Base-by-base conservation (phyloP, 1,140 invertebrate genomes). In the Periplaneta americana region DNA sequence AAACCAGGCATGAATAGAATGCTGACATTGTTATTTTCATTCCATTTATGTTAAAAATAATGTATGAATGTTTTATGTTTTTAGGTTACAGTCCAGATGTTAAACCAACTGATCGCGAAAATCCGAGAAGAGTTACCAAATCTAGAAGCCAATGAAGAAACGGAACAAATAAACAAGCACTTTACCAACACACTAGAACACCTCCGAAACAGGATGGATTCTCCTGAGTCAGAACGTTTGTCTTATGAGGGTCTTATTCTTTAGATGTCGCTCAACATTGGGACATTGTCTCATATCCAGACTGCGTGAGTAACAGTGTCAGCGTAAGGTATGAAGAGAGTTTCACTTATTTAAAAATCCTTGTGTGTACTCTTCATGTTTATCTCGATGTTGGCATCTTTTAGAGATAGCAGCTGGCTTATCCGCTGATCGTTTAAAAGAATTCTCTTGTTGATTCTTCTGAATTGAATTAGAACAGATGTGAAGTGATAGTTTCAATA, bases 151-250 rank as follows among this genome's bases (percentile, higher is more conserved):
- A 97, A 94, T 80, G 97, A 98, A 86, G 98, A 99, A 88, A 96
- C 96, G 3, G 97, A 99, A 86, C 97, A 98, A 88, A 98, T 99
- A 83, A 96, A 96, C 80, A 97, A 97, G 86, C 97, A 99, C 88
- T 97, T 98, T 87, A 93, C 94, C 83, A 97, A 97, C 86, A 97
- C 96, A 0, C 87, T 97, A 82, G 94, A 95, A 81, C 95, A 97
- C 87, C 89, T 97, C 76, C 86, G 88, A 83, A 88, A 88, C 80
- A 89, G 93, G 82, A 90, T 93, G 87, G 93, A 93, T 84, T 91
- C 89, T 82, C 90, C 91, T 8, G 91, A 92, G 83, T 89, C 92
- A 2, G 92, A 94, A 57, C 90, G 90, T 6, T 87, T 93, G n/a
- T 90, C 90, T 0, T 93, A 93, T 85, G 90, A 93, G 80, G 92